Evolutionary conservation across 2,113 vertebrate genomes (phyloP), one percentile per base, ranked within the genome.

Genomic region (Carassius gibelio): DNA sequence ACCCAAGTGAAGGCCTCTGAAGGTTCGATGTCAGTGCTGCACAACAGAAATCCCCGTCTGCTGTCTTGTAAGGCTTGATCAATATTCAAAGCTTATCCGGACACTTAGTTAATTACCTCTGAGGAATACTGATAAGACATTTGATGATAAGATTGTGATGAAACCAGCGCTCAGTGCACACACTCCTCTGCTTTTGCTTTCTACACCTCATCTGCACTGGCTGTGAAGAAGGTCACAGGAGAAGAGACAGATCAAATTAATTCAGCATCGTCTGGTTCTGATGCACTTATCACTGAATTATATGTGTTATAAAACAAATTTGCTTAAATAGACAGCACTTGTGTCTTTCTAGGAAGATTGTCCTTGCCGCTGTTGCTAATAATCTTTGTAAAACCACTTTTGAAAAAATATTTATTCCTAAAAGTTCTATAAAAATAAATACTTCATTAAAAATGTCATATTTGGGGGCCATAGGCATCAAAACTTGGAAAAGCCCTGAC

Each of bases 121-220:
- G 77, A 86, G 68, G 69, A 75, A 52, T 75, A 81, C 61, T 86
- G 79, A 85, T 81, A 85, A 85, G 77, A 82, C 19, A 38, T 66
- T 34, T 82, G 64, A 82, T 68, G 38, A 81, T 68, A 55, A 82
- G 80, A 69, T 82, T 82, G 64, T 80, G 78, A 62, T 83, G 50
- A 42, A 59, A 59, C 26, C 55, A 61, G 55, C 8, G 14, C 26
- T 76, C 75, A 76, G 48, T 55, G 30, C 15, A 69, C 15, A 34
- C 26, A 69, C 45, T 81, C 9, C 42, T 34, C 45, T 50, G 45
- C 62, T 55, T 55, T 69, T 57, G 66, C 50, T 42, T 57, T 72
- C 64, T 57, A 8, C 21, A 5, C 26, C 30, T 69, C 57, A 62
- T n/a, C 38, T 66, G n/a, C 15, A 19, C n/a, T 42, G 55, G 30